Conservation (phyloP, 2,888 invertebrate genomes). For the Cheilosia scutellata region DNA sequence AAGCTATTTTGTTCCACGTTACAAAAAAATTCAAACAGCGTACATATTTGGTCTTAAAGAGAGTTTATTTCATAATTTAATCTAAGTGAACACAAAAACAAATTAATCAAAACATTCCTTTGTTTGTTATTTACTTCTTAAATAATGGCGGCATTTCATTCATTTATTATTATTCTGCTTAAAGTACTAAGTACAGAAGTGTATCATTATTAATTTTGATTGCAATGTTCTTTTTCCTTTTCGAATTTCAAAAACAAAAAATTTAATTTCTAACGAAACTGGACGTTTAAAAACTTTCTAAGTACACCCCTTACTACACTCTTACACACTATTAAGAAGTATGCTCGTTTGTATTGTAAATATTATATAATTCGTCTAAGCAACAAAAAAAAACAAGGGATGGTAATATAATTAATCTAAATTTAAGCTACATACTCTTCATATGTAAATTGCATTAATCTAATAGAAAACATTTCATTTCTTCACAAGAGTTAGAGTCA, state of each 20-base stretch:
- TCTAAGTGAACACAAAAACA: slow-evolving; percentile 53
- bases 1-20: background rate
- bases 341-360: slow-evolving; percentile 58
- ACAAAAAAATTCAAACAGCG: background rate
- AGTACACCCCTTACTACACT: slow-evolving; percentile 22
- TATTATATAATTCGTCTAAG: slow-evolving; percentile 57
- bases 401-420: slow-evolving; percentile 34
- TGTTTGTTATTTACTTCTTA: slow-evolving; percentile 16
- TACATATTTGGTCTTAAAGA: slow-evolving; percentile 16
- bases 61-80: slow-evolving; percentile 54
- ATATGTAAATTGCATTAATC: slow-evolving; percentile 39
- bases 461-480: slow-evolving; percentile 20
- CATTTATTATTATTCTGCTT: slow-evolving; percentile 4
- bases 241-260: background rate
- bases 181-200: slow-evolving; percentile 49
- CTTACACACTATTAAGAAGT: slow-evolving; percentile 48
- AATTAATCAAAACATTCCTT: slow-evolving; percentile 36
- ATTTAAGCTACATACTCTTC: slow-evolving; percentile 33
- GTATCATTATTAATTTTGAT: slow-evolving; percentile 7
- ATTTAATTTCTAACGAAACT: slow-evolving; percentile 45
- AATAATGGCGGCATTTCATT: slow-evolving; percentile 19
- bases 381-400: slow-evolving; percentile 23
- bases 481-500: slow-evolving; percentile 48
- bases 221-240: background rate
- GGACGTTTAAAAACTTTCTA: slow-evolving; percentile 52